phyloP scores from a whole-genome alignment of 1,140 invertebrate genomes.

The Thalassaphorura encarpata region DNA sequence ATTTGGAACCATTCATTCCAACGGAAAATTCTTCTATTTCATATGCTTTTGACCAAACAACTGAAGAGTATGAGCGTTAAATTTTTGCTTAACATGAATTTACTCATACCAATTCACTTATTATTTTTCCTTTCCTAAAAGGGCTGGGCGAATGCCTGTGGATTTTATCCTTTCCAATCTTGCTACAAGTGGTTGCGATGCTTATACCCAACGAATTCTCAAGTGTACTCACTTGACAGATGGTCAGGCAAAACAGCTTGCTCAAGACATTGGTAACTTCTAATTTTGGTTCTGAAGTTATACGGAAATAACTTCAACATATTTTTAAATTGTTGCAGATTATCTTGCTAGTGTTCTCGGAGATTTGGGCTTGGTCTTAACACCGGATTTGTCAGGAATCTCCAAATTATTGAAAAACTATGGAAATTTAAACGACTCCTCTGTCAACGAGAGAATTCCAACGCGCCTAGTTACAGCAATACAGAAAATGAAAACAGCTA shows the following conservation, averaged over 20 bases:
- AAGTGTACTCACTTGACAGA: slow-evolving; percentile 18
- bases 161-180: slow-evolving; percentile 29
- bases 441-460: slow-evolving; percentile 17
- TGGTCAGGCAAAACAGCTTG: slow-evolving; percentile 29
- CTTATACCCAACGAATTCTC: slow-evolving; percentile 22
- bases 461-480: slow-evolving; percentile 14
- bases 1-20: slow-evolving; percentile 30
- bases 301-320: neutral
- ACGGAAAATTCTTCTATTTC: slow-evolving; percentile 26
- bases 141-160: slow-evolving; percentile 20
- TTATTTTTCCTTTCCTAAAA: slow-evolving; percentile 7
- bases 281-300: neutral
- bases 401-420: slow-evolving; percentile 27
- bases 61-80: slow-evolving; percentile 18
- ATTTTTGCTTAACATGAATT: neutral
- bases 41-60: slow-evolving; percentile 27
- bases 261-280: slow-evolving; percentile 30
- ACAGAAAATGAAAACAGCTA: slow-evolving; percentile 24
- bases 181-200: slow-evolving; percentile 23
- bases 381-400: slow-evolving; percentile 17
- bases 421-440: slow-evolving; percentile 14
- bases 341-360: slow-evolving; percentile 28
- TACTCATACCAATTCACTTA: neutral
- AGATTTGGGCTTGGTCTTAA: slow-evolving; percentile 24
- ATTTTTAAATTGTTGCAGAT: slow-evolving; percentile 18